Conservation (phyloP, 2,113 vertebrate species). For the Smithornis capensis region DNA sequence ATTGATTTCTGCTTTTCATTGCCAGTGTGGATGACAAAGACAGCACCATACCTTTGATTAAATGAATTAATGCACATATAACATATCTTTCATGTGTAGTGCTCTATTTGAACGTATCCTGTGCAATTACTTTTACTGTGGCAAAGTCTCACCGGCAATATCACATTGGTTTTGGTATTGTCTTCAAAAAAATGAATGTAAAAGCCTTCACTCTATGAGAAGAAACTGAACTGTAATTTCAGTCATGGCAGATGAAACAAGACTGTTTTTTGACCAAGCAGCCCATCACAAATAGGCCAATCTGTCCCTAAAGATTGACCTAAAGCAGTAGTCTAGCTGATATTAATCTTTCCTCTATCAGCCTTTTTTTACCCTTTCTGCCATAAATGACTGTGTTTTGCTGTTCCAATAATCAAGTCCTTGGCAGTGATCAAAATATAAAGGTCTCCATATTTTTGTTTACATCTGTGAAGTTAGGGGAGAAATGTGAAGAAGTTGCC, state of each 20-base stretch:
- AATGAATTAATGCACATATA: rapidly evolving
- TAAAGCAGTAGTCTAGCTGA: background rate
- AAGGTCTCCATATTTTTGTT: background rate
- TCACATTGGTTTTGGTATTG: background rate
- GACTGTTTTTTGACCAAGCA: background rate
- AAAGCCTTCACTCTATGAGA: background rate
- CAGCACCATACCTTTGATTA: background rate
- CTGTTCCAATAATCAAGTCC: background rate
- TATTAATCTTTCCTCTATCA: background rate
- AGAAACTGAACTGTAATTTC: background rate
- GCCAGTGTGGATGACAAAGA: background rate
- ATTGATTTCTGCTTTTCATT: background rate
- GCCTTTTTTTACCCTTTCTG: background rate
- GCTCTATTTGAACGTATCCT: background rate
- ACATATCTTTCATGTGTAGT: background rate
- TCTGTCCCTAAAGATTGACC: background rate
- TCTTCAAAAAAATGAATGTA: background rate
- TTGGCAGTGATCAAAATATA: background rate
- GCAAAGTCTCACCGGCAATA: background rate
- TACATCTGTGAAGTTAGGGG: background rate
- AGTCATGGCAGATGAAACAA: background rate
- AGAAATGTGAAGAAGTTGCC: background rate
- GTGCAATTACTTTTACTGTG: background rate
- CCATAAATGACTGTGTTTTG: background rate
- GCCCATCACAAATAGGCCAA: background rate